phyloP scores from a whole-genome alignment of 2,797 vertebrate genomes.

The Hippoglossus hippoglossus region DNA sequence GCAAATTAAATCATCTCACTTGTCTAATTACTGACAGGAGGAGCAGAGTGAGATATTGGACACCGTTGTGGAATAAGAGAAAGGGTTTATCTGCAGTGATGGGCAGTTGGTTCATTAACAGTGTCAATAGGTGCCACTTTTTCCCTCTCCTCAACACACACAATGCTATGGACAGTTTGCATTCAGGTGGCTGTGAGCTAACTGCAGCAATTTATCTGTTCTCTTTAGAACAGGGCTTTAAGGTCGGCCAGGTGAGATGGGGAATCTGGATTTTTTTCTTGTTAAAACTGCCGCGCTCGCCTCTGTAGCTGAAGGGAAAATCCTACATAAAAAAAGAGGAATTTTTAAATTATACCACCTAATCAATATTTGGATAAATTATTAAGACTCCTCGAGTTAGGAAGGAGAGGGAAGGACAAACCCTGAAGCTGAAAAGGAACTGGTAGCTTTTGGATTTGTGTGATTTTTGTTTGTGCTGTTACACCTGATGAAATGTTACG shows the following conservation, averaged over 20 bases:
- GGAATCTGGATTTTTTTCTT: constrained; percentile 55
- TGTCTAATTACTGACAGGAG: constrained; percentile 74
- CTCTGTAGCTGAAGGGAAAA: constrained; percentile 33
- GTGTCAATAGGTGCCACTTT: constrained; percentile 54
- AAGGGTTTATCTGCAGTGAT: constrained; percentile 56
- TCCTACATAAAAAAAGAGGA: constrained; percentile 33
- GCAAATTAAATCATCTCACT: constrained; percentile 78
- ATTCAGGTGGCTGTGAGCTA: constrained; percentile 61
- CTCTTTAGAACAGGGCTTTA: constrained; percentile 56
- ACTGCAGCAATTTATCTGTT: constrained; percentile 70
- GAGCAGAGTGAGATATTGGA: constrained; percentile 49
- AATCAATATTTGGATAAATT: constrained; percentile 50
- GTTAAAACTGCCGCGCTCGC: constrained; percentile 39
- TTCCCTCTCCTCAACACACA: neutral
- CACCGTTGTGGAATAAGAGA: constrained; percentile 27
- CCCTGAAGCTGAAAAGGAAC: constrained; percentile 33
- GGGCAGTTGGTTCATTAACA: constrained; percentile 57
- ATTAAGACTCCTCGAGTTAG: constrained; percentile 11
- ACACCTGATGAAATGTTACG: neutral
- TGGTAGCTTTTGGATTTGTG: constrained; percentile 29
- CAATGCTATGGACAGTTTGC: constrained; percentile 47
- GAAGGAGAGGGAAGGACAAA: constrained; percentile 29
- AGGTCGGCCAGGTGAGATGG: constrained; percentile 67
- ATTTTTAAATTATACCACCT: constrained; percentile 34
- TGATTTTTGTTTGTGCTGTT: constrained; percentile 16